A percentile compares a stretch with the other conserved stretches of the same genome.
Evolutionary conservation across 2,888 invertebrate species (phyloP).

Genomic region (Rhagophthalmus giganteus): DNA sequence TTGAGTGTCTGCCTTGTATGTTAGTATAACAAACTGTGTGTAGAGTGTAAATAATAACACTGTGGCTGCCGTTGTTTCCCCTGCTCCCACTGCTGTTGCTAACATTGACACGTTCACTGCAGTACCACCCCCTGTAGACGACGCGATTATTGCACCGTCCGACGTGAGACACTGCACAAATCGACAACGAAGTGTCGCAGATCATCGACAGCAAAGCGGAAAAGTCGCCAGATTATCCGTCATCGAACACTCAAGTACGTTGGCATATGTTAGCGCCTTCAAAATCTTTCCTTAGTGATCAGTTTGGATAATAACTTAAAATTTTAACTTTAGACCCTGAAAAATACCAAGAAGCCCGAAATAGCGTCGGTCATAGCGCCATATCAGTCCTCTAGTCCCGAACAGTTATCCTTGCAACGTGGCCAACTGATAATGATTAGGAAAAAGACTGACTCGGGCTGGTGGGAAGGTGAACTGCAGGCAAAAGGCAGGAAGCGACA

Average conservation of each 20-base stretch:
- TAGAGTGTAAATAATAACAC: slow-evolving; percentile 35
- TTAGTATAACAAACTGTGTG: slow-evolving; percentile 9
- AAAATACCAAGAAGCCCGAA: slow-evolving; percentile 77
- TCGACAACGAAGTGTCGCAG: slow-evolving; percentile 54
- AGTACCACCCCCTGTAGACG: slow-evolving; percentile 34
- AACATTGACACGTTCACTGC: slow-evolving; percentile 22
- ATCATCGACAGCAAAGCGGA: slow-evolving; percentile 58
- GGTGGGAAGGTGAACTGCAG: slow-evolving; percentile 99
- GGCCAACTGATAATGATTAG: slow-evolving; percentile 95
- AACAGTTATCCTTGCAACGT: slow-evolving; percentile 86
- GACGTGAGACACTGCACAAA: slow-evolving; percentile 44
- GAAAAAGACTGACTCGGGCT: slow-evolving; percentile 95
- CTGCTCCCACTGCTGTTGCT: slow-evolving; percentile 33
- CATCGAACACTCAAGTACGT: slow-evolving; percentile 52
- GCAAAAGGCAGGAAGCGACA: slow-evolving; percentile 87
- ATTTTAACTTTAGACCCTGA: slow-evolving; percentile 57
- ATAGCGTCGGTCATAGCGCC: slow-evolving; percentile 93
- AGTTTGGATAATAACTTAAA: background rate
- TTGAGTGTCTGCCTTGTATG: too few relatives aligned
- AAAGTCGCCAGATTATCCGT: slow-evolving; percentile 39
- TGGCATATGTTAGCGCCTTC: slow-evolving; percentile 2
- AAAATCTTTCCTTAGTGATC: too few relatives aligned
- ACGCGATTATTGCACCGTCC: slow-evolving; percentile 36
- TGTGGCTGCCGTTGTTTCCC: slow-evolving; percentile 43
- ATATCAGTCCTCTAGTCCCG: slow-evolving; percentile 87